phyloP scores from a whole-genome alignment of 2,113 vertebrate species.

The Trinectes maculatus region DNA sequence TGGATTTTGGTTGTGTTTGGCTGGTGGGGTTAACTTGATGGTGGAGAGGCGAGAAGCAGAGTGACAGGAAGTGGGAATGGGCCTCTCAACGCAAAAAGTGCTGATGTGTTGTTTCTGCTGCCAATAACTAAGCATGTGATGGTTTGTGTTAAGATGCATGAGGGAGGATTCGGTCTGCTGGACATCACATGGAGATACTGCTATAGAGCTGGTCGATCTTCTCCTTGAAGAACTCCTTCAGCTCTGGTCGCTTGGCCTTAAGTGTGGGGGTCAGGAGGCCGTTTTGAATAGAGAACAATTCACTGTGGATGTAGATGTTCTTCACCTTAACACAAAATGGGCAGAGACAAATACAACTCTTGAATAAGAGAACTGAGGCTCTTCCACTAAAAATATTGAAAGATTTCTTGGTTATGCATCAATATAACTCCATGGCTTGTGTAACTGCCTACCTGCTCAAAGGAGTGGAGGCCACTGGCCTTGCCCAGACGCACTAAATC shows the following conservation, averaged over 20 bases:
- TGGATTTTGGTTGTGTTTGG: slow-evolving; percentile 30
- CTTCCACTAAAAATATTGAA: neutral
- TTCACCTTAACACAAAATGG: slow-evolving; percentile 88
- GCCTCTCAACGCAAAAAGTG: slow-evolving; percentile 26
- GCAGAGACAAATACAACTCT: neutral
- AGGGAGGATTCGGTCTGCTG: slow-evolving; percentile 26
- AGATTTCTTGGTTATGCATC: neutral
- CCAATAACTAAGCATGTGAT: slow-evolving; percentile 29
- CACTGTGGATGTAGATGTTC: slow-evolving; percentile 92
- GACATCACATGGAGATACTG: slow-evolving; percentile 88
- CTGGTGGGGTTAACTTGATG: slow-evolving; percentile 32
- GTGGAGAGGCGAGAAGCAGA: slow-evolving; percentile 28
- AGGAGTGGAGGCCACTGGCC: slow-evolving; percentile 93
- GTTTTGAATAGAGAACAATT: slow-evolving; percentile 96
- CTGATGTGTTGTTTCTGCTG: slow-evolving; percentile 38
- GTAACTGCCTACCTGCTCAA: slow-evolving; percentile 90
- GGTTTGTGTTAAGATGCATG: slow-evolving; percentile 44
- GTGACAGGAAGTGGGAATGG: slow-evolving; percentile 20
- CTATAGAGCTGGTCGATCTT: slow-evolving; percentile 94
- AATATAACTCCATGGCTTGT: neutral
- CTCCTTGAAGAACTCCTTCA: slow-evolving; percentile 94
- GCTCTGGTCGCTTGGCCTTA: slow-evolving; percentile 94
- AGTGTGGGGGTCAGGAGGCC: slow-evolving; percentile 96
- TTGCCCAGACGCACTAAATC: slow-evolving; percentile 94
- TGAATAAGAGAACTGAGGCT: neutral